Evolutionary conservation across 2,888 invertebrate species (phyloP).

Genomic region (Zeuzera pyrina): DNA sequence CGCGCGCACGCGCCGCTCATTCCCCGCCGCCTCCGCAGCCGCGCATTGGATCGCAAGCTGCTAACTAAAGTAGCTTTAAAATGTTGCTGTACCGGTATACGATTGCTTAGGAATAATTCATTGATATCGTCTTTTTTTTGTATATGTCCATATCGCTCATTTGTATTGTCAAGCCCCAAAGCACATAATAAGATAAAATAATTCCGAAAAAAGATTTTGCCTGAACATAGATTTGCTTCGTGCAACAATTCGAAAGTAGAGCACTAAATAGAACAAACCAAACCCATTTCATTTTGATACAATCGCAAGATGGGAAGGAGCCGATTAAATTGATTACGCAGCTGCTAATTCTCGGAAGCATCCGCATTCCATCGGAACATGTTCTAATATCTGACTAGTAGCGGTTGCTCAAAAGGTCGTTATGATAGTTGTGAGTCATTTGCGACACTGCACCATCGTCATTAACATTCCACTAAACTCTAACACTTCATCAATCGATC

Average conservation of each 20-base stretch:
- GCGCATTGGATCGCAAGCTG: conserved; percentile 12
- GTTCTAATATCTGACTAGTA: conserved; percentile 44
- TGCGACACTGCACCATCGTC: conserved; percentile 48
- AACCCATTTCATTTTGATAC: conserved; percentile 21
- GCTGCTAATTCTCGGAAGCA: conserved; percentile 46
- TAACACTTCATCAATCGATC: conserved; percentile 37
- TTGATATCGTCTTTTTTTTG: no score
- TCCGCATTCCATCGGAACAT: conserved; percentile 63
- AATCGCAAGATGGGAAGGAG: conserved; percentile 22
- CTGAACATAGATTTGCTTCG: no score
- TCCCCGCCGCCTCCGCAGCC: conserved; percentile 17
- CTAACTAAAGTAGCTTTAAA: no score
- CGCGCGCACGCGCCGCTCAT: conserved; percentile 29
- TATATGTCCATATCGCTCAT: no score
- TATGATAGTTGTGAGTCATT: conserved; percentile 52
- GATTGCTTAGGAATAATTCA: no score
- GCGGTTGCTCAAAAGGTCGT: conserved; percentile 28
- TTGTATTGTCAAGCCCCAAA: no score
- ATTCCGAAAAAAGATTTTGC: no score
- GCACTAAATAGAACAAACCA: conserved; percentile 12
- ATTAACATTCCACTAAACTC: conserved; percentile 56
- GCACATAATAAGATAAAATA: no score
- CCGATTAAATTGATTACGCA: conserved; percentile 30
- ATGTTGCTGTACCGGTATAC: no score
- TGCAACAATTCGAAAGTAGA: no score